phyloP scores from a whole-genome alignment of 30 jellyfish, hydroid and myxozoan species.

The Chrysaora quinquecirrha region DNA sequence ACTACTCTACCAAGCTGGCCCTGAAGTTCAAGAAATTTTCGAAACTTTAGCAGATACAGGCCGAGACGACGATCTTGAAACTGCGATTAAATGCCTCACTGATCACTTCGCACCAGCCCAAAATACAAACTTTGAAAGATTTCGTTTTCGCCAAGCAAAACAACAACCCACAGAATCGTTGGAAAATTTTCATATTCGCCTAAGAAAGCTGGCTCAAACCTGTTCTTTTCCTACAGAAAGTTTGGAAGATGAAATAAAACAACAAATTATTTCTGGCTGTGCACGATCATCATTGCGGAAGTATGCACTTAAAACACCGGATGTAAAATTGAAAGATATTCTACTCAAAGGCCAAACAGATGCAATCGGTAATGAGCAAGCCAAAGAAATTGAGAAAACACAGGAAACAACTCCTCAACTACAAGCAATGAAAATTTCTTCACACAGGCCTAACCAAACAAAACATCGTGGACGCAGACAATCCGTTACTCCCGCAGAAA shows the following conservation, averaged over 20 bases:
- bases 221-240: background rate
- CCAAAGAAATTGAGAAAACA: background rate
- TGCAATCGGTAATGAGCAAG: constrained; percentile 7
- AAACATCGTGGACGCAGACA: no score
- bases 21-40: constrained; percentile 11
- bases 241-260: background rate
- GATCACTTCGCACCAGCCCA: constrained; percentile 27
- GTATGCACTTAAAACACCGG: constrained; percentile 13
- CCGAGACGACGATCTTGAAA: constrained; percentile 8
- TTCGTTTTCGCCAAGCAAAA: constrained; percentile 32
- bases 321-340: constrained; percentile 25
- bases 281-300: constrained; percentile 6
- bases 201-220: constrained; percentile 17
- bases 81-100: constrained; percentile 5
- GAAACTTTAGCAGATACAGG: background rate
- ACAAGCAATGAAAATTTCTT: constrained; percentile 22
- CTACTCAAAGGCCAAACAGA: constrained; percentile 30
- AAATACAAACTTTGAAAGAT: constrained; percentile 20
- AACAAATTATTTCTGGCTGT: constrained; percentile 6
- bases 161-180: constrained; percentile 26
- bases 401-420: background rate
- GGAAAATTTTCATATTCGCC: constrained; percentile 1
- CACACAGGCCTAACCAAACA: no score
- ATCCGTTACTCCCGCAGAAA: background rate
- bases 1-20: constrained; percentile 11